Percentiles rank a stretch among this genome's conserved stretches.
Conservation (phyloP, 2,888 invertebrate species). For the Eupithecia subumbrata region DNA sequence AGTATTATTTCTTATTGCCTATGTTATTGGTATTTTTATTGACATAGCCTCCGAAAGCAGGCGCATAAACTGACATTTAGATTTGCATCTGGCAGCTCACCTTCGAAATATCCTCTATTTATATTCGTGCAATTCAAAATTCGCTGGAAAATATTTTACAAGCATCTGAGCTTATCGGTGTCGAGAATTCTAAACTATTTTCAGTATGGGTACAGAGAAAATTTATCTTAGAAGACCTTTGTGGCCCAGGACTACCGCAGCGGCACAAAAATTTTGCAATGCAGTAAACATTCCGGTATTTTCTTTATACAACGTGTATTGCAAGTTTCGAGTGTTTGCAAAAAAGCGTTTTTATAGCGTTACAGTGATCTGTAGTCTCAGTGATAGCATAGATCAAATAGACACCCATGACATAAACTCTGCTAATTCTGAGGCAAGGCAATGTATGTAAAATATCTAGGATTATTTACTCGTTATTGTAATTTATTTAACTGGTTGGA, state of each 20-base stretch:
- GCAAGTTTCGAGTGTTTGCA: too few species aligned
- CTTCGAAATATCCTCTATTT: background rate
- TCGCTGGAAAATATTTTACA: background rate
- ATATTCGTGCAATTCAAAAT: background rate
- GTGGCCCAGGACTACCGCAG: background rate
- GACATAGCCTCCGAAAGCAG: background rate
- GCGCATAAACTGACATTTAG: background rate
- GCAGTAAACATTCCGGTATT: background rate
- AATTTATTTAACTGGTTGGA: background rate
- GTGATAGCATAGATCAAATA: too few species aligned
- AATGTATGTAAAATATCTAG: background rate
- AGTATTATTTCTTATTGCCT: background rate
- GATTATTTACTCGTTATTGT: background rate
- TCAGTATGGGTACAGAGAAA: background rate
- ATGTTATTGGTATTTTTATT: constrained; percentile 1
- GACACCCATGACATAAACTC: background rate
- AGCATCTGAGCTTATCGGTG: background rate
- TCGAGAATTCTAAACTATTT: background rate
- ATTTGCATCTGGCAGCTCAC: background rate
- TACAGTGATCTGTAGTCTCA: too few species aligned
- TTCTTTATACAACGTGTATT: too few species aligned
- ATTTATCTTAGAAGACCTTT: background rate
- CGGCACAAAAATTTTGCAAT: background rate
- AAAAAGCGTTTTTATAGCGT: too few species aligned
- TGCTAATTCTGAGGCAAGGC: background rate